A percentile compares a stretch with the other conserved stretches of the same genome.
phyloP scores from a whole-genome alignment of 2,888 invertebrate genomes.

The Synergus japonicus region DNA sequence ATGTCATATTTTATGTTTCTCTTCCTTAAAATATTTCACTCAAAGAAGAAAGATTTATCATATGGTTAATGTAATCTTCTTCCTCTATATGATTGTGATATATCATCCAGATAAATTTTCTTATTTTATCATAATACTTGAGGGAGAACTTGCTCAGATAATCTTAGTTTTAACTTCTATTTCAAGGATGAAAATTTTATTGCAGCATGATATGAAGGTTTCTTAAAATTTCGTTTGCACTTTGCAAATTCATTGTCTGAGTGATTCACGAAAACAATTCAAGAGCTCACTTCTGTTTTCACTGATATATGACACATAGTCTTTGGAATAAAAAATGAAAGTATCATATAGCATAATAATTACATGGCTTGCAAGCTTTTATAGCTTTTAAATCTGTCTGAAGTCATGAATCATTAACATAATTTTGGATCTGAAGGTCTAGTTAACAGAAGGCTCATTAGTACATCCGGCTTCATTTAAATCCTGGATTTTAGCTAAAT shows the following conservation, averaged over 20 bases:
- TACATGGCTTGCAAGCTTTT: no score
- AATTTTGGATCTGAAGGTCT: not conserved
- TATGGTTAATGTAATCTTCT: not conserved
- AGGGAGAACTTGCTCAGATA: not conserved
- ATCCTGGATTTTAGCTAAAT: not conserved
- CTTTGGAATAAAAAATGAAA: not conserved
- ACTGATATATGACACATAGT: not conserved
- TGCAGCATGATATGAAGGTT: not conserved
- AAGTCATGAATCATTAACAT: not conserved
- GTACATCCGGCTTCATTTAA: not conserved
- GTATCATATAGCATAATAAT: not conserved
- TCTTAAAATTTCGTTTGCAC: not conserved
- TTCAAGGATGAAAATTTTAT: not conserved
- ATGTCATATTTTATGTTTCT: not conserved
- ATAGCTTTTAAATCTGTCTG: no score
- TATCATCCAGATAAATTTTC: not conserved
- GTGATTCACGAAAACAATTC: not conserved
- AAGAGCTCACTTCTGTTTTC: not conserved
- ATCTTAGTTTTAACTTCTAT: not conserved
- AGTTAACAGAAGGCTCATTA: not conserved
- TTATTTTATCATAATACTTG: not conserved
- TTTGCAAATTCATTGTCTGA: not conserved
- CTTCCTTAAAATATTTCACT: not conserved
- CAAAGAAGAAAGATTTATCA: not conserved
- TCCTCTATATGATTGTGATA: not conserved